Base-by-base conservation (phyloP, 2,797 vertebrate genomes). In the Triplophysa bombifrons region DNA sequence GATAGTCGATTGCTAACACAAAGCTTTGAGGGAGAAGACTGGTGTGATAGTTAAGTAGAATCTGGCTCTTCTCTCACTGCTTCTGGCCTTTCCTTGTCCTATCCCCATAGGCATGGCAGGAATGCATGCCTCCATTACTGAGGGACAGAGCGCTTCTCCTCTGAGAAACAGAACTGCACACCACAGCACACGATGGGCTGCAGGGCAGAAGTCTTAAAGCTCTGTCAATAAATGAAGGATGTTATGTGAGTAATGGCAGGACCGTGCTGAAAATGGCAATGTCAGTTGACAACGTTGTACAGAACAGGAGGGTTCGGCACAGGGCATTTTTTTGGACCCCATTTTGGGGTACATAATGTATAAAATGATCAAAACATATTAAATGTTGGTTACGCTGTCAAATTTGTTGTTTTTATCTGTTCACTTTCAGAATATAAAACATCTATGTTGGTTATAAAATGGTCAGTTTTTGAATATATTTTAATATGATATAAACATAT, bases 71-170 rank as follows among this genome's bases (percentile, higher is more conserved):
- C 60, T 63, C 14, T 38, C 14, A 64, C 8, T 34, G 46, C 19
- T 19, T 74, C 60, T 63, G 44, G 48, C 22, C 61, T 66, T 65
- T 53, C 48, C 30, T 46, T 53, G 73, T 20, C 30, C 48, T 3
- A 10, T 66, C 46, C 58, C 65, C 64, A 65, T 11, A 61, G 73
- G 83, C 50, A 72, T 75, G 82, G 67, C 17, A 71, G 73, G 81
- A 86, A 83, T 83, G 80, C 77, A 69, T 16, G 70, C 63, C 60
- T 72, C 38, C 61, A 70, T 66, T 75, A 66, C n/a, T 25, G 38
- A 66, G 30, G 69, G 46, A 66, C 72, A 74, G 34, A 58, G 19
- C 11, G 73, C 61, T 66, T 72, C 60, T 60, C 68, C 13, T 71
- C 56, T 55, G 25, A 55, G 60, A 74, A 65, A 75, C 61, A 66